phyloP scores from a whole-genome alignment of 2,888 invertebrate species.

The Bhutanitis thaidina region DNA sequence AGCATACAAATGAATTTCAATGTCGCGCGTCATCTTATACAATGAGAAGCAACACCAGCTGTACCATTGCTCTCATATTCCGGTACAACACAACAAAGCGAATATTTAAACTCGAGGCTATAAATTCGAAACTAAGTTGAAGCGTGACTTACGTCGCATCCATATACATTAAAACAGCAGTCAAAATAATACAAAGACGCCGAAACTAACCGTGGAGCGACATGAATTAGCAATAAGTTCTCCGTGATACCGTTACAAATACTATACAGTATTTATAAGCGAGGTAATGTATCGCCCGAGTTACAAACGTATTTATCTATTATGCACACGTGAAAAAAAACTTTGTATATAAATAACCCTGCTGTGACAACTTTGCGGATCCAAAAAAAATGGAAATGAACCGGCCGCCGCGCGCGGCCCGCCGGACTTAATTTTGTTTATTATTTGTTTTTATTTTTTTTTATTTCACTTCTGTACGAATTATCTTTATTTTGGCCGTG shows the following conservation, averaged over 20 bases:
- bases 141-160: conserved; percentile 16
- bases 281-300: conserved; percentile 22
- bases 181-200: conserved; percentile 15
- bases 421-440: conserved; percentile 26
- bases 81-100: conserved; percentile 1
- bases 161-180: conserved; percentile 18
- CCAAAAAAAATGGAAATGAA: conserved; percentile 26
- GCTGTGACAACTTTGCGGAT: conserved; percentile 20
- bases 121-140: conserved; percentile 17
- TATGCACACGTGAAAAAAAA: conserved; percentile 21
- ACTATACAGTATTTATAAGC: conserved; percentile 35
- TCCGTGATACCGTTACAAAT: conserved; percentile 30
- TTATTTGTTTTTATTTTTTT: conserved; percentile 22
- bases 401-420: conserved; percentile 9
- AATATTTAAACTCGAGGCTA: conserved; percentile 7
- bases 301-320: conserved; percentile 22
- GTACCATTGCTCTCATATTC: background rate
- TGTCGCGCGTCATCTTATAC: no score
- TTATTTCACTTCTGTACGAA: conserved; percentile 22
- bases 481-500: conserved; percentile 23
- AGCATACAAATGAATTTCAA: no score
- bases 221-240: conserved; percentile 28
- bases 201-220: conserved; percentile 20
- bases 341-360: conserved; percentile 25
- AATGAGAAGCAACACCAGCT: background rate